Conservation (phyloP, 1,140 invertebrate species). For the Dinothrombium tinctorium region DNA sequence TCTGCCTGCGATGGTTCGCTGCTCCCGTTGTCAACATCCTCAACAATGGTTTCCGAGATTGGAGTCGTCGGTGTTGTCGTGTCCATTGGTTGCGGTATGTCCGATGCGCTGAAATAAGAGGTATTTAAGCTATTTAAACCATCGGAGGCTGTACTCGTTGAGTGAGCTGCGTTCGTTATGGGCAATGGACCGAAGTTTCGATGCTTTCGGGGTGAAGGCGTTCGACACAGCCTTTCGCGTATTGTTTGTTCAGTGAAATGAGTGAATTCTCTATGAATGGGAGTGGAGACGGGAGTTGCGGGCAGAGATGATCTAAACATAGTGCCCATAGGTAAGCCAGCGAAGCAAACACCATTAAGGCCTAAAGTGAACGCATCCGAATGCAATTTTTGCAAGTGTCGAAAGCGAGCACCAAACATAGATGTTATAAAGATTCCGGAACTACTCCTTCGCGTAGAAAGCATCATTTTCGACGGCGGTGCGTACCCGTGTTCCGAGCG, state of each 20-base stretch:
- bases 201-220: constrained; percentile 17
- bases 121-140: not conserved
- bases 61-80: too few relatives aligned
- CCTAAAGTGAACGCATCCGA: constrained; percentile 18
- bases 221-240: constrained; percentile 16
- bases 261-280: constrained; percentile 15
- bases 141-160: not conserved
- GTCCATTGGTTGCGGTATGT: too few relatives aligned
- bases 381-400: constrained; percentile 16
- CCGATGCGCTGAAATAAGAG: too few relatives aligned
- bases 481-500: too few relatives aligned
- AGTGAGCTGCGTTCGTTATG: too few relatives aligned
- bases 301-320: constrained; percentile 18
- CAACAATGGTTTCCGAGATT: too few relatives aligned
- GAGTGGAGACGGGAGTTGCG: constrained; percentile 19
- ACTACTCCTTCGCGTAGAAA: constrained; percentile 4
- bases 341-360: constrained; percentile 16
- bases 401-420: constrained; percentile 15
- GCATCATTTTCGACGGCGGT: not conserved
- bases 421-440: constrained; percentile 10
- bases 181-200: constrained; percentile 14
- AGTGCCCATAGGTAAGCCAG: constrained; percentile 14
- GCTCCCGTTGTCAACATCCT: too few relatives aligned
- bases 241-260: constrained; percentile 16
- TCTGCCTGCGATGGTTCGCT: too few relatives aligned